These are phyloP conservation scores for Rhinopomastus cyanomelas DNA, from an alignment of 2,113 vertebrate species.

Conservation along the genomic window DNA sequence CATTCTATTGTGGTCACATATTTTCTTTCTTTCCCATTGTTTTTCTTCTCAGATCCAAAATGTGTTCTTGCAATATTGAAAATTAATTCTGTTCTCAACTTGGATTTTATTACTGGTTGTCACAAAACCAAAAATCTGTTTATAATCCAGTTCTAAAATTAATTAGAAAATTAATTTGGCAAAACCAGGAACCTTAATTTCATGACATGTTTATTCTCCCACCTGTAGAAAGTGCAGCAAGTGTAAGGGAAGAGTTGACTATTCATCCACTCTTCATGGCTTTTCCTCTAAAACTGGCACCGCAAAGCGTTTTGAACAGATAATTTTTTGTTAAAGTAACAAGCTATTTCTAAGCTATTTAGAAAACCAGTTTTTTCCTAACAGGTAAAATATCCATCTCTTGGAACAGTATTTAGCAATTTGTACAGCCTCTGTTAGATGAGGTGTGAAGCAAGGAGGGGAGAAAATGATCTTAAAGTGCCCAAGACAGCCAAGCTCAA, in stretches of 20 bases:
- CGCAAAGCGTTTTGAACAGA: conserved; percentile 15
- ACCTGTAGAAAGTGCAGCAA: background rate
- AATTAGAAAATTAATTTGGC: background rate
- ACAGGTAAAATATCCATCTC: background rate
- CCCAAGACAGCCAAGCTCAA: background rate
- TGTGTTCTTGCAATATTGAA: background rate
- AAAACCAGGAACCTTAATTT: background rate
- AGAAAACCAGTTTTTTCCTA: background rate
- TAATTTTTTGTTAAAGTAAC: conserved; percentile 42
- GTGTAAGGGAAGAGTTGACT: background rate
- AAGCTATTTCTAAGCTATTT: too few relatives aligned
- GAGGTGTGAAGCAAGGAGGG: background rate
- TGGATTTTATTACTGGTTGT: background rate
- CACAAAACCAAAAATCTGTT: background rate
- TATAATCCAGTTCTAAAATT: background rate
- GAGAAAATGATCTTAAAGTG: background rate
- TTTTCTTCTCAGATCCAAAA: background rate
- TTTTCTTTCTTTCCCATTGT: background rate
- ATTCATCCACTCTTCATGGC: background rate
- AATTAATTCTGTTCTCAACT: background rate
- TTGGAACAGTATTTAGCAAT: background rate
- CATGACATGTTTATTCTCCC: background rate
- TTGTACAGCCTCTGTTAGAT: background rate
- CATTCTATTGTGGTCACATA: background rate
- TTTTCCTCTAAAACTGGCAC: conserved; percentile 19